These are phyloP conservation scores for Molossus molossus DNA, from an alignment of 2,797 vertebrate species.

Conservation along the genomic window DNA sequence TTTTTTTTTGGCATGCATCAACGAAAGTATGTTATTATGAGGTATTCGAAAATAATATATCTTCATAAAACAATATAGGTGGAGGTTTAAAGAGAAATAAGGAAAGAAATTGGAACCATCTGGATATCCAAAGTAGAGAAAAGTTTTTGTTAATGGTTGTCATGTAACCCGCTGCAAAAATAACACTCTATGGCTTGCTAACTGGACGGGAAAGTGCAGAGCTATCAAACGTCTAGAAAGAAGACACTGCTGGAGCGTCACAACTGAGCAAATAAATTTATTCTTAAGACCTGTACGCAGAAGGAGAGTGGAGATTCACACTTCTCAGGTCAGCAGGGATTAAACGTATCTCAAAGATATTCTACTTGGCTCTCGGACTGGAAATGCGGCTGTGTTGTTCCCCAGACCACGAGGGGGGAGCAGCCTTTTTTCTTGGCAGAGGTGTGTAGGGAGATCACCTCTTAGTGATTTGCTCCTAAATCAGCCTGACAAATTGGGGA, in stretches of 20 bases:
- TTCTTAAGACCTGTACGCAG: conserved; percentile 34
- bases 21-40: conserved; percentile 91
- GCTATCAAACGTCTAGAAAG: conserved; percentile 60
- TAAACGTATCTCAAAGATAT: neutral
- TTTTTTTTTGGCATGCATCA: conserved; percentile 85
- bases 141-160: conserved; percentile 91
- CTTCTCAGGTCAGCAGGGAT: conserved; percentile 18
- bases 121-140: conserved; percentile 89
- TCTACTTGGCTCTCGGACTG: accelerated
- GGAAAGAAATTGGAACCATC: conserved; percentile 91
- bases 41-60: conserved; percentile 92
- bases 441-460: neutral
- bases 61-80: conserved; percentile 92
- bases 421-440: neutral
- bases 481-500: neutral
- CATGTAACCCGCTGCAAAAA: conserved; percentile 84
- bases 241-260: conserved; percentile 59
- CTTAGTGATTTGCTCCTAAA: neutral
- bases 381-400: neutral
- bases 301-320: conserved; percentile 45
- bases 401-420: neutral
- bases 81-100: conserved; percentile 90
- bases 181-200: conserved; percentile 73
- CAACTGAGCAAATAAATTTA: conserved; percentile 45
- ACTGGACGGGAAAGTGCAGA: conserved; percentile 43